Conservation (phyloP, 1,140 invertebrate genomes). For the Drosophila arizonae region DNA sequence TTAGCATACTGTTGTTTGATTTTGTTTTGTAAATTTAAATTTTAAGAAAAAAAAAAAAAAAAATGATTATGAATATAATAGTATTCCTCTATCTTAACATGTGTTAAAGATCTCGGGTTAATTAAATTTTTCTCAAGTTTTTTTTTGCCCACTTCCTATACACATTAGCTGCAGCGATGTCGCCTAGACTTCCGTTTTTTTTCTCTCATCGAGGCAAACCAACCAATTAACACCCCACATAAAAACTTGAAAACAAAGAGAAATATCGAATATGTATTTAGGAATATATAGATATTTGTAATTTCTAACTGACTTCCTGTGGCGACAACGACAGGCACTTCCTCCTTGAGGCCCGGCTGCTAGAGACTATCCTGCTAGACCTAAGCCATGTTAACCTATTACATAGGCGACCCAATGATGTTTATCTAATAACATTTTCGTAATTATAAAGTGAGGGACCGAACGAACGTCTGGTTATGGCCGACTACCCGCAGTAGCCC, state of each 20-base stretch:
- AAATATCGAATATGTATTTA: conserved; percentile 7
- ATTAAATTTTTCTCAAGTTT: not conserved
- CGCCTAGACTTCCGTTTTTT: conserved; percentile 33
- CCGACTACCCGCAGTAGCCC: conserved; percentile 52
- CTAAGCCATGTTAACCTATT: not conserved
- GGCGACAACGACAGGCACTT: conserved; percentile 59
- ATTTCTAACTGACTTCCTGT: conserved; percentile 61
- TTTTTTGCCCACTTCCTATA: conserved; percentile 29
- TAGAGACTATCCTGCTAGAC: conserved; percentile 55
- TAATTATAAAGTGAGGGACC: conserved; percentile 67
- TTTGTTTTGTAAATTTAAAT: no score
- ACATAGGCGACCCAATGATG: conserved; percentile 50
- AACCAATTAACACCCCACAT: conserved; percentile 72
- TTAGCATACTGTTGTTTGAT: no score
- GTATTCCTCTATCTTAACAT: not conserved
- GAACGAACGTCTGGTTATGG: conserved; percentile 53
- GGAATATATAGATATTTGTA: not conserved
- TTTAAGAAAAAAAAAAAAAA: no score
- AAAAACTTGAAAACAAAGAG: conserved; percentile 17
- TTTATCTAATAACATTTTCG: conserved; percentile 69
- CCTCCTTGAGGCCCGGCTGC: conserved; percentile 22
- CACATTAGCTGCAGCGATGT: conserved; percentile 23
- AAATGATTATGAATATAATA: no score
- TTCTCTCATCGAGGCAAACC: conserved; percentile 21
- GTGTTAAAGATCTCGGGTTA: not conserved